Evolutionary conservation across 2,888 invertebrate genomes (phyloP).

Genomic region (Oxytorus armatus): DNA sequence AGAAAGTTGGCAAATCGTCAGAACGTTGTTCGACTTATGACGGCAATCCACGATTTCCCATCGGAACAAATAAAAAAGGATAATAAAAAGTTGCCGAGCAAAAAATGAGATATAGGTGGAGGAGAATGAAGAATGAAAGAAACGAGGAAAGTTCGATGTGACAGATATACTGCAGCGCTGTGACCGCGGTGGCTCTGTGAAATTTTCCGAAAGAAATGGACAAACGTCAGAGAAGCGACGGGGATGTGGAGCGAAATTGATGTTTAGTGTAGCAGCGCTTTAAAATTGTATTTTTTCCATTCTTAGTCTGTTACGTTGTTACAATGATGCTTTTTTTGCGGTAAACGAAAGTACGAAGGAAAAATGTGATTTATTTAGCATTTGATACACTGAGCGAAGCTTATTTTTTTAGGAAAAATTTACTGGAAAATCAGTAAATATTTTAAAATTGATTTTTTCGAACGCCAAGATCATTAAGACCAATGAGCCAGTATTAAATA

Average conservation of each 20-base stretch:
- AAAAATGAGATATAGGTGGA: not conserved
- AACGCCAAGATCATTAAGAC: too few species aligned
- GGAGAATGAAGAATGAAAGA: not conserved
- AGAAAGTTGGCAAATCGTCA: constrained; percentile 22
- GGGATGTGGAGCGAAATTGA: constrained; percentile 13
- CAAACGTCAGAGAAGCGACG: constrained; percentile 1
- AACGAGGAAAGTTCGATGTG: constrained; percentile 30
- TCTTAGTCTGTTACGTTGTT: too few species aligned
- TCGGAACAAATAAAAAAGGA: not conserved
- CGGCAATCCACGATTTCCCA: not conserved
- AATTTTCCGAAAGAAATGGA: constrained; percentile 17
- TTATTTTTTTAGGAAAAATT: too few species aligned
- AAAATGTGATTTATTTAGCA: too few species aligned
- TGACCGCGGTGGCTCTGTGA: not conserved
- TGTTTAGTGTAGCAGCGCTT: not conserved
- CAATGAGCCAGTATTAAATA: too few species aligned
- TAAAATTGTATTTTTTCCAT: too few species aligned
- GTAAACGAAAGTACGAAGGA: too few species aligned
- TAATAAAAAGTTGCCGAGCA: too few species aligned
- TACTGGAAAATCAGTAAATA: too few species aligned
- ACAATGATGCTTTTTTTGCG: not conserved
- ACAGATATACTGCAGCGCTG: constrained; percentile 1
- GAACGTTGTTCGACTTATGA: not conserved
- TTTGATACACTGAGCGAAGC: too few species aligned
- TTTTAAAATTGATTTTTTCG: too few species aligned